Evolutionary conservation across 1,140 invertebrate species (phyloP).

Genomic region (Zaprionus vittiger): DNA sequence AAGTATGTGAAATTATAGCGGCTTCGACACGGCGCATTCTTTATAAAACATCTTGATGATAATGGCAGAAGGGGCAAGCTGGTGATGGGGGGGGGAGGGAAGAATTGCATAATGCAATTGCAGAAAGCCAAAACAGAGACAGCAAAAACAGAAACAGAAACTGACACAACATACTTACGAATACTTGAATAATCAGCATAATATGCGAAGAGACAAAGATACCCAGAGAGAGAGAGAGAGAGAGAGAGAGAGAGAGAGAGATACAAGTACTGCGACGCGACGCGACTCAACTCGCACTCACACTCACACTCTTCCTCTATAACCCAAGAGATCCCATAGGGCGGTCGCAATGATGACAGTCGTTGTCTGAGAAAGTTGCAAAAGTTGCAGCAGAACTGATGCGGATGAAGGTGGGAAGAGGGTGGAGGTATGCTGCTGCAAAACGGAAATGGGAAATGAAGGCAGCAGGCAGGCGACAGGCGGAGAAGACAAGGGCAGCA

Average conservation of each 20-base stretch:
- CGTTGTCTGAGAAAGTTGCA: slow-evolving; percentile 73
- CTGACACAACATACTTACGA: slow-evolving; percentile 48
- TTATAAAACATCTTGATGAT: slow-evolving; percentile 53
- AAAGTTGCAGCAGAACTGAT: slow-evolving; percentile 45
- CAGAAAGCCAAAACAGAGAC: slow-evolving; percentile 50
- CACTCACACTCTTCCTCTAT: background rate
- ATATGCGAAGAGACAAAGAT: slow-evolving; percentile 57
- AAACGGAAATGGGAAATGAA: slow-evolving; percentile 10
- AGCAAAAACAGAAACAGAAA: slow-evolving; percentile 24
- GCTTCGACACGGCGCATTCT: slow-evolving; percentile 46
- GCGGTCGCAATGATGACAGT: slow-evolving; percentile 55
- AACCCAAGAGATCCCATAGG: slow-evolving; percentile 20
- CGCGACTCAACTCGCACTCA: background rate
- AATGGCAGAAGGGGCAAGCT: slow-evolving; percentile 32
- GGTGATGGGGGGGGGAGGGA: background rate
- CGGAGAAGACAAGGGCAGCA: background rate
- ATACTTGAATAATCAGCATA: slow-evolving; percentile 63
- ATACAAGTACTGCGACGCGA: slow-evolving; percentile 30
- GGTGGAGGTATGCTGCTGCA: background rate
- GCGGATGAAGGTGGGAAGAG: background rate
- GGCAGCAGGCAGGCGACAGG: background rate
- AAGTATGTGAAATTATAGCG: slow-evolving; percentile 53
- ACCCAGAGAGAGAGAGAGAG: slow-evolving; percentile 42
- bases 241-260: slow-evolving; percentile 38
- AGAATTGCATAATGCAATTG: slow-evolving; percentile 68